Evolutionary conservation across 2,888 invertebrate species (phyloP).

Genomic region (Hartigia nigra): DNA sequence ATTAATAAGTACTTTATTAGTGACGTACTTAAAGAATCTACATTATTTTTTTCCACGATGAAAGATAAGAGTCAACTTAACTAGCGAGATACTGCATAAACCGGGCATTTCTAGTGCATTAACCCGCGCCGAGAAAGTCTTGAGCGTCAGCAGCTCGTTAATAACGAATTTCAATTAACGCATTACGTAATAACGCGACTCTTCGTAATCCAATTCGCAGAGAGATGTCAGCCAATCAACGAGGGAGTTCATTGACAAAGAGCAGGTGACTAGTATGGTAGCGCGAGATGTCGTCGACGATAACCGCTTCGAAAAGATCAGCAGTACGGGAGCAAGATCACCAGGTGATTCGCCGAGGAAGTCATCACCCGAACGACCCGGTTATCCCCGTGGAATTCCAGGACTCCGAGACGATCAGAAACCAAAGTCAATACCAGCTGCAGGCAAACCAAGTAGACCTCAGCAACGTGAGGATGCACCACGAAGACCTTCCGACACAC

Average conservation of each 20-base stretch:
- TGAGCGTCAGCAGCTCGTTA: slow-evolving; percentile 29
- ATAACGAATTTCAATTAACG: slow-evolving; percentile 8
- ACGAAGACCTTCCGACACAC: slow-evolving; percentile 23
- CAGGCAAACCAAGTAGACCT: slow-evolving; percentile 55
- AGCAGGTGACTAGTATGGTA: slow-evolving; percentile 58
- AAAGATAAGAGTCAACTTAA: not conserved
- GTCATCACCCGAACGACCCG: slow-evolving; percentile 48
- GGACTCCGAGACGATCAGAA: slow-evolving; percentile 56
- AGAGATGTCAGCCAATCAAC: slow-evolving; percentile 58
- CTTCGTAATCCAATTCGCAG: slow-evolving; percentile 38
- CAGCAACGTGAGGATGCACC: slow-evolving; percentile 41
- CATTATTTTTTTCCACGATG: not conserved
- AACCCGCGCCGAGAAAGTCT: slow-evolving; percentile 28
- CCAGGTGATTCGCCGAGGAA: slow-evolving; percentile 42
- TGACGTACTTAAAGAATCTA: too few species aligned
- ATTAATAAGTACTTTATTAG: too few species aligned
- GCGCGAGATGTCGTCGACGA: slow-evolving; percentile 56
- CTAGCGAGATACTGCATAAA: not conserved
- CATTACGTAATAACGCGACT: slow-evolving; percentile 25
- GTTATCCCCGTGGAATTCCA: slow-evolving; percentile 53
- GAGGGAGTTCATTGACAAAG: slow-evolving; percentile 50
- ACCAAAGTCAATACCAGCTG: slow-evolving; percentile 51
- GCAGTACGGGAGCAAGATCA: slow-evolving; percentile 29
- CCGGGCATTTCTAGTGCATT: slow-evolving; percentile 1
- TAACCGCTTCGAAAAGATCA: slow-evolving; percentile 44